These are phyloP conservation scores for Procambarus clarkii DNA, from an alignment of 1,140 invertebrate species.

Conservation along the genomic window DNA sequence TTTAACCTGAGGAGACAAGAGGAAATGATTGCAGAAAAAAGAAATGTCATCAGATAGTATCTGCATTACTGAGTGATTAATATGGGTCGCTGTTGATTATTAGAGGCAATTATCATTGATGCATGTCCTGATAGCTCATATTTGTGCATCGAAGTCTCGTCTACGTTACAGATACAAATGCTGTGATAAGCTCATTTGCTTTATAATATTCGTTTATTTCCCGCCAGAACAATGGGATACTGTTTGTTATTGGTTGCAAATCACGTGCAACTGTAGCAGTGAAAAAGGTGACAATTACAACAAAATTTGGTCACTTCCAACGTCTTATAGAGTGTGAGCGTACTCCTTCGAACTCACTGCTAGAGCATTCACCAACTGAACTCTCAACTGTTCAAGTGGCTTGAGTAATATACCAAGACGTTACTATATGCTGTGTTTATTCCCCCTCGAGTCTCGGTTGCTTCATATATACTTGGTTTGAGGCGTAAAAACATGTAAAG, in stretches of 20 bases:
- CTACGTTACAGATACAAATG: not conserved
- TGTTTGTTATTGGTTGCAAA: not conserved
- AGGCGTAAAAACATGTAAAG: too few relatives aligned
- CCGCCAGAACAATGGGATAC: not conserved
- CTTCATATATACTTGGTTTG: too few relatives aligned
- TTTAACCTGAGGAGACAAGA: slow-evolving; percentile 84
- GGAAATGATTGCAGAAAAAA: slow-evolving; percentile 18
- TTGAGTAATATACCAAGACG: too few relatives aligned
- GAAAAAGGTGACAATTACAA: not conserved
- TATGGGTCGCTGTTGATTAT: not conserved
- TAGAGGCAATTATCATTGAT: not conserved
- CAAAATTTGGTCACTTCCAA: not conserved
- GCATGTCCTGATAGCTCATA: not conserved
- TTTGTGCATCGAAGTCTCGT: not conserved
- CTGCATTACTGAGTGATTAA: too few relatives aligned
- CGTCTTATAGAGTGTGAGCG: too few relatives aligned
- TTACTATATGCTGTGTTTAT: too few relatives aligned
- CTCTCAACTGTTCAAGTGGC: too few relatives aligned
- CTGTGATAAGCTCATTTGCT: not conserved
- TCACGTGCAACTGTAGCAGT: not conserved
- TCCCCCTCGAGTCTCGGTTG: too few relatives aligned
- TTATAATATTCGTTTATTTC: not conserved
- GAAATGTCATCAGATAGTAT: not conserved
- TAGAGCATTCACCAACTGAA: too few relatives aligned
- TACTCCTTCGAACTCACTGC: too few relatives aligned